These are phyloP conservation scores for Zaprionus nigranus DNA, from an alignment of 1,140 invertebrate genomes.

Conservation along the genomic window DNA sequence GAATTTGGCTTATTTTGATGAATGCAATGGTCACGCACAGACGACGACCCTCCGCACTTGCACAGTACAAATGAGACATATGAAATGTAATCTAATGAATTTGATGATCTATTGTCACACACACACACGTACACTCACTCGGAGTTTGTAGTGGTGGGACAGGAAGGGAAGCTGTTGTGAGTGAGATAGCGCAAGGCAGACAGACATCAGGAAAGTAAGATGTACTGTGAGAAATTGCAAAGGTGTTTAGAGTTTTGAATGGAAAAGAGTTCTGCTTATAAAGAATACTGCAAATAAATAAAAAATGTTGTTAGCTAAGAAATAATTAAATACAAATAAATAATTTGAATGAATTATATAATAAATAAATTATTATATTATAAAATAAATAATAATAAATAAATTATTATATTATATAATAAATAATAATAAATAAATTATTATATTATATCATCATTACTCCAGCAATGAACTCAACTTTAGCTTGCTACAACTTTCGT, in stretches of 20 bases:
- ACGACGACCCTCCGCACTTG: neutral
- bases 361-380: no score
- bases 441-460: no score
- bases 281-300: no score
- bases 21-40: constrained; percentile 67
- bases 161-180: neutral
- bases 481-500: no score
- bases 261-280: no score
- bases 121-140: constrained; percentile 7
- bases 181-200: neutral
- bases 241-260: neutral
- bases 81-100: constrained; percentile 81
- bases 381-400: no score
- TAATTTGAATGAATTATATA: no score
- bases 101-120: constrained; percentile 78
- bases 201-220: neutral
- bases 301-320: no score
- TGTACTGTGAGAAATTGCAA: constrained; percentile 3
- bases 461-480: no score
- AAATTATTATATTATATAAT: no score
- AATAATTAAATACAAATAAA: no score
- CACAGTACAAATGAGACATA: constrained; percentile 64
- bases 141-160: neutral
- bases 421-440: no score
- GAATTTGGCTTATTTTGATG: constrained; percentile 61